Conservation (phyloP, 2,113 vertebrate genomes). For the Abramis brama region DNA sequence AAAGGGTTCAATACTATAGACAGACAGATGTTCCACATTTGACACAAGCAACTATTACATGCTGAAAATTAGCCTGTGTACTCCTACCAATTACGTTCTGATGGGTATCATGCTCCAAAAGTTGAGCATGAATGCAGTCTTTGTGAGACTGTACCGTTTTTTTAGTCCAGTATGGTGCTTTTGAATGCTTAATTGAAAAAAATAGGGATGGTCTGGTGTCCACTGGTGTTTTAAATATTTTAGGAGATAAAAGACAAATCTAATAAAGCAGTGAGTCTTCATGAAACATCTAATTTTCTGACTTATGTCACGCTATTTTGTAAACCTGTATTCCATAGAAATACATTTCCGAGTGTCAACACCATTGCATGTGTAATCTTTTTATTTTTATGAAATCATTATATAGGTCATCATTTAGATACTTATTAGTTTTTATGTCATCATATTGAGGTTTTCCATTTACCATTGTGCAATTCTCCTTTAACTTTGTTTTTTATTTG, state of each 20-base stretch:
- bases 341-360: not conserved
- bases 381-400: not conserved
- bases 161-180: constrained; percentile 8
- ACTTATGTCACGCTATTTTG: not conserved
- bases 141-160: not conserved
- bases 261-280: not conserved
- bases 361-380: not conserved
- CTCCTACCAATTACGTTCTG: not conserved
- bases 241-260: not conserved
- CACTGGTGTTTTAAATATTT: not conserved
- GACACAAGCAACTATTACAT: not conserved
- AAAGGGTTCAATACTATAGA: no score
- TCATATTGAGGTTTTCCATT: not conserved
- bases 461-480: not conserved
- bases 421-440: not conserved
- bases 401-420: not conserved
- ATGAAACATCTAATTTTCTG: not conserved
- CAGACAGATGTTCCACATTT: no score
- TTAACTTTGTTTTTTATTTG: no score
- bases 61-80: not conserved
- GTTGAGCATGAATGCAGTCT: constrained; percentile 1
- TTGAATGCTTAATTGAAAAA: constrained; percentile 8
- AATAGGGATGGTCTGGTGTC: not conserved
- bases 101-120: not conserved
- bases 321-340: not conserved